Conservation (phyloP, 1,140 invertebrate species). For the Stegodyphus mimosarum region DNA sequence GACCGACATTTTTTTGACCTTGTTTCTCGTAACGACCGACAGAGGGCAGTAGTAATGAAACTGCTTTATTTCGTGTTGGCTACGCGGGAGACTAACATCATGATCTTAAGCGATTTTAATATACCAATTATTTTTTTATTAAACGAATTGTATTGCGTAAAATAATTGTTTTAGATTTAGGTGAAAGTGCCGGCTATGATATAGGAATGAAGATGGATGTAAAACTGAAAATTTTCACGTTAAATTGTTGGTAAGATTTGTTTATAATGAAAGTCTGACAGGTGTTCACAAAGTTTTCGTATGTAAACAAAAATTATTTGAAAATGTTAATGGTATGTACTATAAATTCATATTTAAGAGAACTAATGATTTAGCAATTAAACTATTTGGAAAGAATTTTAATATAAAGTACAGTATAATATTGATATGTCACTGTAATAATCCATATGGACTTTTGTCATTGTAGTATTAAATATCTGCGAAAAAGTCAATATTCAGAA, state of each 20-base stretch:
- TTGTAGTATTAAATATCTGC: too few relatives aligned
- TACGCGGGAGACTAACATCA: not conserved
- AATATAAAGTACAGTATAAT: not conserved
- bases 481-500: too few relatives aligned
- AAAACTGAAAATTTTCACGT: constrained; percentile 68
- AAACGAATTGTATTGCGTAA: not conserved
- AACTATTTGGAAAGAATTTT: not conserved
- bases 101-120: not conserved
- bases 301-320: not conserved
- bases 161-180: too few relatives aligned
- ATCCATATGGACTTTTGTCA: too few relatives aligned
- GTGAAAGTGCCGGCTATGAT: not conserved
- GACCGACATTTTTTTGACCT: constrained; percentile 46
- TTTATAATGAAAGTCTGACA: constrained; percentile 17
- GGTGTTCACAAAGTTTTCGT: too few relatives aligned
- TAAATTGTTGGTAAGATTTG: constrained; percentile 74
- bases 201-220: constrained; percentile 64
- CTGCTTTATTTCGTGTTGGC: not conserved
- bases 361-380: not conserved
- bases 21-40: constrained; percentile 9
- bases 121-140: not conserved
- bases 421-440: not conserved
- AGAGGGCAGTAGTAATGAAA: constrained; percentile 11
- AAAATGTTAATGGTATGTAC: not conserved
- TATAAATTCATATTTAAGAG: not conserved